Percentiles rank a stretch among this genome's conserved stretches.
Conservation (phyloP, 2,113 vertebrate genomes). For the Stictonetta naevosa region DNA sequence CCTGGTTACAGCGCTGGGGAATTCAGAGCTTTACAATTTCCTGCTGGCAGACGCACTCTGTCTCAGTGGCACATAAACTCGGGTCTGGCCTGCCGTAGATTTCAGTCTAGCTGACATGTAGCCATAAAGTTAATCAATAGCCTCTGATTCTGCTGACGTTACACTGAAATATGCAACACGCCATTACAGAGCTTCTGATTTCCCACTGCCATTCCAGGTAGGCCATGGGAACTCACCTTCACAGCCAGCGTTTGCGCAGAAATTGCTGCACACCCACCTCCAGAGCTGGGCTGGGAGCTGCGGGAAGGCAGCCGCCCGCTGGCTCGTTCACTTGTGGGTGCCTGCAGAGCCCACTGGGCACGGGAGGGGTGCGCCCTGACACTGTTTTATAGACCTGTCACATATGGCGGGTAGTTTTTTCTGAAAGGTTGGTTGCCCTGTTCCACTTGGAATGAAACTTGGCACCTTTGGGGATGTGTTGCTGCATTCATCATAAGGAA, state of each 20-base stretch:
- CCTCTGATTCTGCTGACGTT: not conserved
- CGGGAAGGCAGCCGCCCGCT: not conserved
- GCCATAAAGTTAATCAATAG: not conserved
- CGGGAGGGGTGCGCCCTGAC: fast-evolving
- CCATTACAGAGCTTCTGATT: not conserved
- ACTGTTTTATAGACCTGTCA: not conserved
- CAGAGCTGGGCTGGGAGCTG: fast-evolving
- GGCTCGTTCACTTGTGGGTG: no score
- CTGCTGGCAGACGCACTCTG: not conserved
- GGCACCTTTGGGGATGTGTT: no score
- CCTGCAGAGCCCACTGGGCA: not conserved
- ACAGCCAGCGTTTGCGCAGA: not conserved
- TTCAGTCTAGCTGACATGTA: not conserved
- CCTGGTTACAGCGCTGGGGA: not conserved
- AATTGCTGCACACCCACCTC: not conserved
- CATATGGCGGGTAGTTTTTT: not conserved
- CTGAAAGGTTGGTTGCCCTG: not conserved
- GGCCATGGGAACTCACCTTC: not conserved
- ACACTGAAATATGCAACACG: not conserved
- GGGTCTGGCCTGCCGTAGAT: not conserved
- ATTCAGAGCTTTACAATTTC: not conserved
- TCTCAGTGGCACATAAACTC: not conserved
- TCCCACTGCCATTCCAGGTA: not conserved
- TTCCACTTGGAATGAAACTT: not conserved
- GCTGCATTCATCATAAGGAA: not conserved